Conservation (phyloP, 92 coral and sea anemone species). For the Porites evermanni region DNA sequence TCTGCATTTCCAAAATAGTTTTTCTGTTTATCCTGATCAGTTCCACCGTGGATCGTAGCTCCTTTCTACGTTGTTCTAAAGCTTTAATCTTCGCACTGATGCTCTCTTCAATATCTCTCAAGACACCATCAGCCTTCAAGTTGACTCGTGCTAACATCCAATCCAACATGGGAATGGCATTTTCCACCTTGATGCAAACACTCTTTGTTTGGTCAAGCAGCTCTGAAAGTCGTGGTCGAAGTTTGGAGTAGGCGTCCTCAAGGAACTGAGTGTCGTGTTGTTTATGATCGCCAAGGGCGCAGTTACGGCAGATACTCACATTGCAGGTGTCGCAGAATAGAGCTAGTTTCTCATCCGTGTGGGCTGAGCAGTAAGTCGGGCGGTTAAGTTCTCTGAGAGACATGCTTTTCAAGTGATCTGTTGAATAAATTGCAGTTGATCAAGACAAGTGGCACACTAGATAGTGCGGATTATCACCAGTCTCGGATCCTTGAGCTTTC, state of each 20-base stretch:
- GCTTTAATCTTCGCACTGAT: slow-evolving; percentile 54
- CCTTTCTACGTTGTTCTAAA: slow-evolving; percentile 62
- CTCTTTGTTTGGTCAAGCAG: slow-evolving; percentile 53
- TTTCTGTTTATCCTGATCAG: slow-evolving; percentile 60
- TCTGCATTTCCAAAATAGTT: slow-evolving; percentile 63
- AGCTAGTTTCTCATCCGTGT: slow-evolving; percentile 47
- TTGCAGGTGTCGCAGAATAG: slow-evolving; percentile 70
- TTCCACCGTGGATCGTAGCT: slow-evolving; percentile 60
- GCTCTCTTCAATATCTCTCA: slow-evolving; percentile 67
- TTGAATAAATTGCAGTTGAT: not conserved
- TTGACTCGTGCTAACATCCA: slow-evolving; percentile 61
- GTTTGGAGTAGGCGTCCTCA: slow-evolving; percentile 47
- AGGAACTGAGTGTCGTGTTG: slow-evolving; percentile 56
- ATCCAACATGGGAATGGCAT: slow-evolving; percentile 62
- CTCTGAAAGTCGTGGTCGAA: slow-evolving; percentile 47
- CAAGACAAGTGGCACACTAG: not conserved
- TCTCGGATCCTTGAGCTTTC: too few relatives aligned
- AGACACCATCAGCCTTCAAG: slow-evolving; percentile 52
- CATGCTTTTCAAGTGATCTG: slow-evolving; percentile 62
- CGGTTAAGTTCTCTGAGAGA: slow-evolving; percentile 68
- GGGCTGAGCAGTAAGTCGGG: slow-evolving; percentile 58
- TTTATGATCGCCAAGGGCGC: slow-evolving; percentile 67
- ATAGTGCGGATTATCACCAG: too few relatives aligned
- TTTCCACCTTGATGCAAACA: slow-evolving; percentile 60
- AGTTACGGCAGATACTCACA: slow-evolving; percentile 64